Evolutionary conservation across 1,140 invertebrate species (phyloP).

Genomic region (Holotrichia oblita): DNA sequence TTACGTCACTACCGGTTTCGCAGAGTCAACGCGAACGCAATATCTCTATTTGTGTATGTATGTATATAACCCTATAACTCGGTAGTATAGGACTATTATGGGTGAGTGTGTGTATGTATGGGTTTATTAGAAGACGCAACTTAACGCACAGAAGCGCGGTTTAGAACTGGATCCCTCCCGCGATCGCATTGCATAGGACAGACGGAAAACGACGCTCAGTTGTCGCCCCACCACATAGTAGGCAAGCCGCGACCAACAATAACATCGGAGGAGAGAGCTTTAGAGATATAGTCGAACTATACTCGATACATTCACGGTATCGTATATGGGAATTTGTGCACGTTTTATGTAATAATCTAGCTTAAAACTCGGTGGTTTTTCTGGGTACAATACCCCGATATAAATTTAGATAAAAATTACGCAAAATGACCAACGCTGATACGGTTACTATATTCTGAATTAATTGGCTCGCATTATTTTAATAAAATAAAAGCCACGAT

Average conservation of each 20-base stretch:
- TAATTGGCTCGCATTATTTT: too few relatives aligned
- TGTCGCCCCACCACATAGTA: constrained; percentile 30
- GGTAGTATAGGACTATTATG: not conserved
- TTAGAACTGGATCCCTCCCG: constrained; percentile 43
- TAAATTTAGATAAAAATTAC: not conserved
- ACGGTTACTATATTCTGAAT: too few relatives aligned
- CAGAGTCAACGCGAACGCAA: not conserved
- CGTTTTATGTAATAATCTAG: constrained; percentile 10
- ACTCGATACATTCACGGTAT: not conserved
- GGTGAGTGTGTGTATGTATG: not conserved
- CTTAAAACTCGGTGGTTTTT: not conserved
- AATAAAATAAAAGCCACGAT: too few relatives aligned
- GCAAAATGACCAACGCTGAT: too few relatives aligned
- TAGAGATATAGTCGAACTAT: constrained; percentile 2
- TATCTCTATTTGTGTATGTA: not conserved
- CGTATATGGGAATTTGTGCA: constrained; percentile 15
- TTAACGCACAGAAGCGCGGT: constrained; percentile 39
- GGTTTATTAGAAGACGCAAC: constrained; percentile 19
- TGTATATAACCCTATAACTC: not conserved
- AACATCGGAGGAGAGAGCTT: constrained; percentile 23
- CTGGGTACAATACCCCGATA: not conserved
- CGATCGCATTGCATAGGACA: constrained; percentile 28
- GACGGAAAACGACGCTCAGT: constrained; percentile 32
- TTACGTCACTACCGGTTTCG: constrained; percentile 54
- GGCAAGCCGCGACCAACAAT: constrained; percentile 28